Percentiles rank a stretch among this genome's conserved stretches.
Evolutionary conservation across 1,140 invertebrate species (phyloP).

Genomic region (Antheraea mylitta): DNA sequence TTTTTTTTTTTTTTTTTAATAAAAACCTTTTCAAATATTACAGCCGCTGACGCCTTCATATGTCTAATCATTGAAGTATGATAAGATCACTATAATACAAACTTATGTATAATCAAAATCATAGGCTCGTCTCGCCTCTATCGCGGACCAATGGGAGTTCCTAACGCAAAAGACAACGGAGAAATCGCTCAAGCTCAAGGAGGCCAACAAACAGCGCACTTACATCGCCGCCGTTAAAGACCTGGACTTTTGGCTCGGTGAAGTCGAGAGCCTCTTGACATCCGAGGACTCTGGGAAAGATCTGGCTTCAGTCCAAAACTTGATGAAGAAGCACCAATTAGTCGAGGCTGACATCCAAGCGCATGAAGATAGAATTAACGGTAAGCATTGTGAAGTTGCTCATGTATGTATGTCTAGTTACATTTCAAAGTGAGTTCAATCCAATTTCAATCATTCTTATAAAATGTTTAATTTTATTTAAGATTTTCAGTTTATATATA

Average conservation of each 20-base stretch:
- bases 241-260: slow-evolving; percentile 99
- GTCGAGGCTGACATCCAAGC: slow-evolving; percentile 98
- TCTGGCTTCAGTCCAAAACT: slow-evolving; percentile 98
- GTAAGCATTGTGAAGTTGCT: too few relatives aligned
- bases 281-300: slow-evolving; percentile 99
- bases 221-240: slow-evolving; percentile 99
- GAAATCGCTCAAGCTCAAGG: slow-evolving; percentile 98
- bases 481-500: too few relatives aligned
- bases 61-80: too few relatives aligned
- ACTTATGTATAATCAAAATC: background rate
- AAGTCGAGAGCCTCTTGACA: slow-evolving; percentile 97
- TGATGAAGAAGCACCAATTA: slow-evolving; percentile 99
- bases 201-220: slow-evolving; percentile 98
- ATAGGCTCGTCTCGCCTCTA: slow-evolving; percentile 90
- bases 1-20: too few relatives aligned
- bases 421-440: too few relatives aligned
- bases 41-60: too few relatives aligned
- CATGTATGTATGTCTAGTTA: too few relatives aligned
- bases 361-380: slow-evolving; percentile 96
- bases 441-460: too few relatives aligned
- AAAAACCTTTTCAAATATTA: too few relatives aligned
- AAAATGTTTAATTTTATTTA: too few relatives aligned
- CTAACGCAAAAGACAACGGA: slow-evolving; percentile 98
- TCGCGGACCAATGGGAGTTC: slow-evolving; percentile 99
- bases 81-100: too few relatives aligned